These are phyloP conservation scores for Tachycineta bicolor DNA, from an alignment of 2,113 vertebrate genomes.

Conservation along the genomic window DNA sequence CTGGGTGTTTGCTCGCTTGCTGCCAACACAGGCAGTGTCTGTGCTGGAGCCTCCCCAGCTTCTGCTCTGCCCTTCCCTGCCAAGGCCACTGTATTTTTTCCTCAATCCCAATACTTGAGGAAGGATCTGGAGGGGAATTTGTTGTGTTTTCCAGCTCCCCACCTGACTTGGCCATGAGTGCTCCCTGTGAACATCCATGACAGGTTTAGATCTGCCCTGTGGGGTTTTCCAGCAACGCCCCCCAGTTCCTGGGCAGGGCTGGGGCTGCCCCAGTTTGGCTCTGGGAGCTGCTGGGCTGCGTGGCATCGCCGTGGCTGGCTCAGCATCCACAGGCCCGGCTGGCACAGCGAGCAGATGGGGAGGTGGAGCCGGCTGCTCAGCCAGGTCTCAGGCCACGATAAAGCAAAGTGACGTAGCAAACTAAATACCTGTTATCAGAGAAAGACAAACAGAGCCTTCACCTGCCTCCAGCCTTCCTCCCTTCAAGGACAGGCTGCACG, in stretches of 20 bases:
- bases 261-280: background rate
- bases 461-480: conserved; percentile 32
- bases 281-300: too few relatives aligned
- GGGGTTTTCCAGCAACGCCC: background rate
- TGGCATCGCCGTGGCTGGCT: rapidly evolving
- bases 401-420: background rate
- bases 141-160: background rate
- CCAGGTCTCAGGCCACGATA: background rate
- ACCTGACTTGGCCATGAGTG: rapidly evolving
- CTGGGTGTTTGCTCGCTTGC: background rate
- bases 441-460: conserved; percentile 9
- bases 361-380: background rate
- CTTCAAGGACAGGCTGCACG: background rate
- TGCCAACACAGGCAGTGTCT: background rate
- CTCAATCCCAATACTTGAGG: background rate
- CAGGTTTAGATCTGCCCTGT: rapidly evolving
- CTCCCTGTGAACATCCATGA: rapidly evolving
- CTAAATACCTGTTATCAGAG: conserved; percentile 27
- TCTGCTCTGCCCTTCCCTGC: background rate
- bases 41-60: background rate
- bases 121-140: background rate
- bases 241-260: rapidly evolving
- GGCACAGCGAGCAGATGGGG: conserved; percentile 5
- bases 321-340: background rate
- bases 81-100: background rate